Base-by-base conservation (phyloP, 2,797 vertebrate species). In the Nothura maculosa region DNA sequence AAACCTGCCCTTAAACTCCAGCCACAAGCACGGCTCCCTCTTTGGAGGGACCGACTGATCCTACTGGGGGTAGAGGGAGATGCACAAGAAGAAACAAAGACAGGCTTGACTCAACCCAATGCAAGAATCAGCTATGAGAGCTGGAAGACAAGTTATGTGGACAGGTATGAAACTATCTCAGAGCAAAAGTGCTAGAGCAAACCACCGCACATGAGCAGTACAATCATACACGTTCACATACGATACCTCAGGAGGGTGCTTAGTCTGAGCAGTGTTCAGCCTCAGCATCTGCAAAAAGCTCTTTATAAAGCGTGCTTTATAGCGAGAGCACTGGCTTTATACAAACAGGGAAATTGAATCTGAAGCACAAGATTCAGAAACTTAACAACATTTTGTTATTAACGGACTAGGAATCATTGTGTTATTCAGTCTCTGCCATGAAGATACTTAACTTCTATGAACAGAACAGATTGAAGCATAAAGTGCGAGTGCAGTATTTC, bases 1-100 rank as follows among this genome's bases (percentile, higher is more conserved):
- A 47, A 57, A 92, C 89, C 82, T 68, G 73, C 62, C 79, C 89
- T 55, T 81, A 80, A 60, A 94, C 78, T 85, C 76, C 47, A 91
- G 93, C 74, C 74, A 80, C 78, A 92, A 84, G 4, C 25, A 74
- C 82, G 20, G 14, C 36, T 62, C 58, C 54, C 84, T 87, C 74
- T 63, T 92, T 88, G 87, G 81, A 83, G 40, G 55, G 40, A 83
- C 52, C 38, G 43, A 81, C 45, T 36, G 43, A 10, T 85, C 73
- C 6, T 17, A 47, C 5, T 19, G 47, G 7, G 45, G 40, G 66
- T 45, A 76, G 36, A 73, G 52, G 60, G 63, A 47, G 40, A 40
- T 57, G 61, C 28, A 30, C 16, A 54, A 18, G 10, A 30, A 54
- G 28, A 30, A 18, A 50, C 25, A 50, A 48, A 52, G 24, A 48